Evolutionary conservation across 53 echinoderm and acorn worm genomes (phyloP).

Genomic region (Arbacia lixula): DNA sequence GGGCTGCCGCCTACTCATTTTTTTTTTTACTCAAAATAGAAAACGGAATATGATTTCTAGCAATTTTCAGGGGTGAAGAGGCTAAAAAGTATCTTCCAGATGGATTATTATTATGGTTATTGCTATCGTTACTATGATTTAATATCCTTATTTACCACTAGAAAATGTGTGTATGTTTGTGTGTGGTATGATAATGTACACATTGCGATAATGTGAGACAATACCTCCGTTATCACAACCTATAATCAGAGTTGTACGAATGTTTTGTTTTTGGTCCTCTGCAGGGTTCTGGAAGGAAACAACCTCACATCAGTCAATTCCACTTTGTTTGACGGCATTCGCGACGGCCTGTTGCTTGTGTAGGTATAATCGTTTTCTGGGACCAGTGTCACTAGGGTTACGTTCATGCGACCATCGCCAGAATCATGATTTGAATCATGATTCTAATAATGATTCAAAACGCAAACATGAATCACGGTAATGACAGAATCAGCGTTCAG

Average conservation of each 20-base stretch:
- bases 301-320: constrained; percentile 11
- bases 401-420: not conserved
- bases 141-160: too few species aligned
- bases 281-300: constrained; percentile 13
- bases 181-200: too few species aligned
- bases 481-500: not conserved
- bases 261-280: not conserved
- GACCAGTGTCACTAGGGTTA: not conserved
- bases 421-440: not conserved
- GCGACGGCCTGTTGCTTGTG: constrained; percentile 2
- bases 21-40: too few species aligned
- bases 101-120: too few species aligned
- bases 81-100: too few species aligned
- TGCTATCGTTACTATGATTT: too few species aligned
- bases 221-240: too few species aligned
- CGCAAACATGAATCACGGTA: not conserved
- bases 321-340: constrained; percentile 18
- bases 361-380: not conserved
- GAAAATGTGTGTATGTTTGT: too few species aligned
- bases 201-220: too few species aligned
- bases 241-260: not conserved
- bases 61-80: too few species aligned
- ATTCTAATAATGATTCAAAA: not conserved
- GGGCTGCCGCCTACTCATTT: too few species aligned
- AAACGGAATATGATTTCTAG: too few species aligned